These are phyloP conservation scores for Potamarius usumacintae DNA, from an alignment of 2,113 vertebrate genomes.

Conservation along the genomic window DNA sequence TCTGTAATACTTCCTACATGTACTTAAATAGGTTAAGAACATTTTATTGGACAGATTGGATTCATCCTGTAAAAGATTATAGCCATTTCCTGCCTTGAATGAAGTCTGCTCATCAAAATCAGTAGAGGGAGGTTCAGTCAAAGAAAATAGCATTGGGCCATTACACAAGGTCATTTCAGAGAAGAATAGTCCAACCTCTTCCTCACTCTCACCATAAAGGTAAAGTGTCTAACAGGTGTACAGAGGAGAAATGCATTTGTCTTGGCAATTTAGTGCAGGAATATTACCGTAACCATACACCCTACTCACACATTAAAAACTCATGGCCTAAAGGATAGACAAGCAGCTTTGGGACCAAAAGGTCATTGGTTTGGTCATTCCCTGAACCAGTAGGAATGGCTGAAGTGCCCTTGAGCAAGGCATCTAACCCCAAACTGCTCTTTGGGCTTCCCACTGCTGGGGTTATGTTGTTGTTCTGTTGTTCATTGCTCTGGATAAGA, in stretches of 20 bases:
- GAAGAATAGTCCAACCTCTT: background rate
- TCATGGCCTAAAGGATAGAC: no score
- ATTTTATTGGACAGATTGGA: conserved; percentile 60
- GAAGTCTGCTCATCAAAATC: conserved; percentile 45
- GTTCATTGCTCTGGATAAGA: no score
- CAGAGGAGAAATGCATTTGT: background rate
- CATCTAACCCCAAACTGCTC: no score
- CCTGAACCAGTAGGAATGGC: no score
- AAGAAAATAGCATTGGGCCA: conserved; percentile 6
- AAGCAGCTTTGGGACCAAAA: no score
- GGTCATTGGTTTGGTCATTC: no score
- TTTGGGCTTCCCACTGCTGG: no score
- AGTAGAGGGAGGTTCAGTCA: background rate
- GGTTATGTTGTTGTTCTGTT: no score
- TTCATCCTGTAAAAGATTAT: conserved; percentile 50
- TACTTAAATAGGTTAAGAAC: conserved; percentile 73
- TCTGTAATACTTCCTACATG: conserved; percentile 68
- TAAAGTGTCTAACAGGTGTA: background rate
- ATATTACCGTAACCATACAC: background rate
- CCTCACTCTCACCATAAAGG: background rate
- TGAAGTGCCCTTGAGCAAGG: no score
- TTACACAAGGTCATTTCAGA: conserved; percentile 9
- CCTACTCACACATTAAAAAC: no score
- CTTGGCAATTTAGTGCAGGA: background rate
- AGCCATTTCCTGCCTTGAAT: conserved; percentile 51